Base-by-base conservation (phyloP, 1,140 invertebrate genomes). In the Dolichoris vasculosae region DNA sequence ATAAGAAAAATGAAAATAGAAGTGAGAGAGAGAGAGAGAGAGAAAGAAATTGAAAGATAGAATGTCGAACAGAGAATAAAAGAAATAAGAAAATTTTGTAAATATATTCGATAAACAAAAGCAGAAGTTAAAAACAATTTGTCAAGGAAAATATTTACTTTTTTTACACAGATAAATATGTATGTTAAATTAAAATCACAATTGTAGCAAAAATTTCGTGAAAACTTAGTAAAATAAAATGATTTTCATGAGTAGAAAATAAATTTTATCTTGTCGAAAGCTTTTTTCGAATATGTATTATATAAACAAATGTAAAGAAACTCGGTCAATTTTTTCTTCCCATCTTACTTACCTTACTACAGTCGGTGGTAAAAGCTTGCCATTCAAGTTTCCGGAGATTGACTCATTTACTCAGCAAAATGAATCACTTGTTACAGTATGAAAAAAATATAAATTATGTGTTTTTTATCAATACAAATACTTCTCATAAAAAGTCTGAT, bases 91-190 rank as follows among this genome's bases (percentile, higher is more conserved):
- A 40, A 35, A 48, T 73, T 64, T 80, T 84, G 83, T 84, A 85
- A 63, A 85, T 85, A 81, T 73, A 85, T 73, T 63, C 0, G 26
- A 32, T 81, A 55, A 64, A n/a, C 15, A n/a, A 71, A 51, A 46
- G 15, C 1, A 23, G 43, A 0, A 55, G 32, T 11, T 8, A 2
- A 26, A 11, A 38, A 73, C 6, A 38, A 43, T 26, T 80, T 3
- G 11, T 32, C 1, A 23, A 67, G 11, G 32, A 38, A 67, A 46
- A 63, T 38, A 79, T 0, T 63, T 20, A 7, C 13, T 77, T 79
- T 67, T 80, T 30, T 80, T 78, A 32, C 30, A 30, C 35, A 59
- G 4, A 67, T 46, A 67, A 2, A 46, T 17, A 46, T 30, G 69
- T 69, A 69, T 17, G 8, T 32, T 20, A 38, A 55, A 82, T n/a